These are phyloP conservation scores for Yponomeuta evonymella DNA, from an alignment of 2,888 invertebrate species.

Conservation along the genomic window DNA sequence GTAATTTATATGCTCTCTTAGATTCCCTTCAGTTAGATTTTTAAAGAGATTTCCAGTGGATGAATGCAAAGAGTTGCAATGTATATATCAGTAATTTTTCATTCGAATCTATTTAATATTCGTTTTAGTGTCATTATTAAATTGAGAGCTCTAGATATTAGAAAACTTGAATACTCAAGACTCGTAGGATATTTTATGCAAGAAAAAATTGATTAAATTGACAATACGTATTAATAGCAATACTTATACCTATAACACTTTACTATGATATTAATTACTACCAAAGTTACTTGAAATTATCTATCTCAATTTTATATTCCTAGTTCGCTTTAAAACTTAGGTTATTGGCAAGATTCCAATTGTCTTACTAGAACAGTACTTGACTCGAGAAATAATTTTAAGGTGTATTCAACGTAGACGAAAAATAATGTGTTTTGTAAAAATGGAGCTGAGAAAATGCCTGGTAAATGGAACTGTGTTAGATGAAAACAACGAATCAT, in stretches of 20 bases:
- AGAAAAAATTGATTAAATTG: conserved; percentile 9
- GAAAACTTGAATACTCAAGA: conserved; percentile 14
- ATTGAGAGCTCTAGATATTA: conserved; percentile 6
- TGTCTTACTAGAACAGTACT: conserved; percentile 31
- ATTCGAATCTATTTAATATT: not conserved
- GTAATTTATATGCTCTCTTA: conserved; percentile 8
- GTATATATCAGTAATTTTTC: not conserved
- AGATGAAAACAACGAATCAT: conserved; percentile 27
- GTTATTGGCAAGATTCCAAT: conserved; percentile 72
- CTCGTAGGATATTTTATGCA: conserved; percentile 9
- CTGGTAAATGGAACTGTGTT: conserved; percentile 71
- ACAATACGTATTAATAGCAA: conserved; percentile 25
- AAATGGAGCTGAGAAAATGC: conserved; percentile 52
- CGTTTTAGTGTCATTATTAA: conserved; percentile 1
- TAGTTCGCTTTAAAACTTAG: conserved; percentile 73
- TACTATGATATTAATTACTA: conserved; percentile 58
- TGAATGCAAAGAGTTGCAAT: not conserved
- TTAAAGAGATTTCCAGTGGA: not conserved
- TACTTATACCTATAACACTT: conserved; percentile 39
- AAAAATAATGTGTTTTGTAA: conserved; percentile 30
- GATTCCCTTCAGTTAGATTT: not conserved
- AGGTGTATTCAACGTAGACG: not conserved
- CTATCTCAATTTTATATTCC: conserved; percentile 72
- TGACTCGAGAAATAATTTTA: not conserved
- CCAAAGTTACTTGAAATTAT: conserved; percentile 73